phyloP scores from a whole-genome alignment of 2,888 invertebrate genomes.

The Lamellibrachia columna region DNA sequence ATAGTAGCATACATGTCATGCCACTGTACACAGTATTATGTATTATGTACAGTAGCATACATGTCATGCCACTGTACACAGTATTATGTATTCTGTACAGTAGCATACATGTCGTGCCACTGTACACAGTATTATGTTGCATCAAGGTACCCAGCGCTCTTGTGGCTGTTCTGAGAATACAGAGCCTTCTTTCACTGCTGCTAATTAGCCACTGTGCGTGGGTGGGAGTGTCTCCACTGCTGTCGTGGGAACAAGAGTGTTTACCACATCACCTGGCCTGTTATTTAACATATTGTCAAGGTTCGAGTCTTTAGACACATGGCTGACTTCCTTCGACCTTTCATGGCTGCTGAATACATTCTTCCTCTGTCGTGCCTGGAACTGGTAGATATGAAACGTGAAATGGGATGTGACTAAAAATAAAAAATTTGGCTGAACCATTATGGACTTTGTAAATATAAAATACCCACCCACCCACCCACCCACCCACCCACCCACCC shows the following conservation, averaged over 20 bases:
- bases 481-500: no score
- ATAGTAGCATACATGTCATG: no score
- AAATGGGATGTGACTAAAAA: neutral
- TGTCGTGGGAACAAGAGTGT: neutral
- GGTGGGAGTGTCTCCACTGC: neutral
- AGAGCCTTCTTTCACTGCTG: neutral
- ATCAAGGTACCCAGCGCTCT: neutral
- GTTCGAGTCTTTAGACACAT: neutral
- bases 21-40: no score
- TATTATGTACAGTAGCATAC: no score
- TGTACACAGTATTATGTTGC: neutral
- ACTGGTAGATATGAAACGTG: neutral
- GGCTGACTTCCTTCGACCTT: neutral
- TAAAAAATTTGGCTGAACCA: no score
- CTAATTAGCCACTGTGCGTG: neutral
- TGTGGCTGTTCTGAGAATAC: neutral
- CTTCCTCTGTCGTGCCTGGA: neutral
- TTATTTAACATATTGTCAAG: neutral
- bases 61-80: no score
- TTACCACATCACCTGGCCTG: neutral
- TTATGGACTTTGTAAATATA: no score
- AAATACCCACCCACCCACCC: no score
- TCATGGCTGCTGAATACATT: neutral
- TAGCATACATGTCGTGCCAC: neutral
- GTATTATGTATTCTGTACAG: neutral